phyloP scores from a whole-genome alignment of 2,113 vertebrate genomes.

The Lucifuga dentata region DNA sequence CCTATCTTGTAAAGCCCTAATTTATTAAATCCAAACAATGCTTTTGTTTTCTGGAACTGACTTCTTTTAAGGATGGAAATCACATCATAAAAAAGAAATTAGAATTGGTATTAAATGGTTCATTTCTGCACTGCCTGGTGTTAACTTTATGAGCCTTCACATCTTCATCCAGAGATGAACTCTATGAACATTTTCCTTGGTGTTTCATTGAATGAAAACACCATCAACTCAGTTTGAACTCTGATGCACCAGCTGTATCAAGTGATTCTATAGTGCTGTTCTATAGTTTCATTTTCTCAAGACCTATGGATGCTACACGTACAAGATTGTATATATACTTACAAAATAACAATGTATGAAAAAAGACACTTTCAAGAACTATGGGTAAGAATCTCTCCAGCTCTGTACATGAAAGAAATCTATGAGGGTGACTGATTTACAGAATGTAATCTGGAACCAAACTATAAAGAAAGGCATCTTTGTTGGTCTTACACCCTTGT shows the following conservation, averaged over 20 bases:
- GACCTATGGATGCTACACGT: too few species aligned
- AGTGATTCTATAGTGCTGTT: too few species aligned
- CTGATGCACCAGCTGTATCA: neutral
- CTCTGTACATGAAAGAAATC: neutral
- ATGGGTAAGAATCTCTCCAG: too few species aligned
- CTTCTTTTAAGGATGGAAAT: conserved; percentile 50
- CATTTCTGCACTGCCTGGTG: conserved; percentile 36
- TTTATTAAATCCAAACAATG: conserved; percentile 51
- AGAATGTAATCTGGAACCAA: conserved; percentile 12
- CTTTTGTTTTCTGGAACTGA: conserved; percentile 48
- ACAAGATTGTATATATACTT: too few species aligned
- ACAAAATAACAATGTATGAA: too few species aligned
- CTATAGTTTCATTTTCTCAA: too few species aligned
- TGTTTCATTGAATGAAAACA: conserved; percentile 25
- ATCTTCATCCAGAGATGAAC: conserved; percentile 8
- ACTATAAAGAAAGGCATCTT: conserved; percentile 44
- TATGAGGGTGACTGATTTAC: conserved; percentile 17
- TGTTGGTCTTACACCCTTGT: conserved; percentile 59
- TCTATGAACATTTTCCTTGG: conserved; percentile 10
- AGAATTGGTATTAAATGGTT: neutral
- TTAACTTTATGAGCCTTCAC: conserved; percentile 26
- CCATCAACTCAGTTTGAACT: neutral
- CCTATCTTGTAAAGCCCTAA: conserved; percentile 34
- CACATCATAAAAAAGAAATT: conserved; percentile 33
- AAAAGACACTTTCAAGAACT: too few species aligned